A percentile compares a stretch with the other conserved stretches of the same genome.
Conservation (phyloP, 2,113 vertebrate species). For the Spea bombifrons region DNA sequence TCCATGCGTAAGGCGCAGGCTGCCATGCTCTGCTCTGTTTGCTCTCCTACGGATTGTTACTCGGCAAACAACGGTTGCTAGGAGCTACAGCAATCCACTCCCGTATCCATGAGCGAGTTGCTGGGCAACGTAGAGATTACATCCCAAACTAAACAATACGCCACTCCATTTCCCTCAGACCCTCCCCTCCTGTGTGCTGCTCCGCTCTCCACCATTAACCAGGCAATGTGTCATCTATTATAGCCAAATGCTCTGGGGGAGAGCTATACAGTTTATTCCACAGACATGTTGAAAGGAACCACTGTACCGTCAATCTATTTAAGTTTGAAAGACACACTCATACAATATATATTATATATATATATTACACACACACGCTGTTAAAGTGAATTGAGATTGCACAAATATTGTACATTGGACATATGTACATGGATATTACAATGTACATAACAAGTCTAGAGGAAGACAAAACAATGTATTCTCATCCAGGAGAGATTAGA, state of each 20-base stretch:
- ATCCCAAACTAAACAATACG: conserved; percentile 97
- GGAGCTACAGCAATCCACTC: conserved; percentile 82
- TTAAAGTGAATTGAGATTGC: too few relatives aligned
- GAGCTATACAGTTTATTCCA: conserved; percentile 60
- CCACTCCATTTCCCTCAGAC: conserved; percentile 80
- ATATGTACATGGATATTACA: too few relatives aligned
- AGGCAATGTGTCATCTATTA: conserved; percentile 88
- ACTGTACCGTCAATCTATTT: not conserved
- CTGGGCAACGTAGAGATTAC: conserved; percentile 83
- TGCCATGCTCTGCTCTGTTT: conserved; percentile 73
- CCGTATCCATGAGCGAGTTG: conserved; percentile 86
- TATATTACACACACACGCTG: too few relatives aligned
- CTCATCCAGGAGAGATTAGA: too few relatives aligned
- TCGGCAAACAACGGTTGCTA: conserved; percentile 92
- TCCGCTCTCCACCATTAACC: conserved; percentile 56
- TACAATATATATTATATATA: too few relatives aligned
- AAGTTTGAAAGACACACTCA: too few relatives aligned
- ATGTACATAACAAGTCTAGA: too few relatives aligned
- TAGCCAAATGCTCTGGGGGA: conserved; percentile 61
- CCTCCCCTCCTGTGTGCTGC: conserved; percentile 49
- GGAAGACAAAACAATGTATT: too few relatives aligned
- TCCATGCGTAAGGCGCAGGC: conserved; percentile 73
- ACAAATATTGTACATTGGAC: too few relatives aligned
- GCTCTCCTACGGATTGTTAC: conserved; percentile 87
- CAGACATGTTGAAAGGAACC: conserved; percentile 58